phyloP scores from a whole-genome alignment of 2,797 vertebrate species.

The Anguilla pacifica region DNA sequence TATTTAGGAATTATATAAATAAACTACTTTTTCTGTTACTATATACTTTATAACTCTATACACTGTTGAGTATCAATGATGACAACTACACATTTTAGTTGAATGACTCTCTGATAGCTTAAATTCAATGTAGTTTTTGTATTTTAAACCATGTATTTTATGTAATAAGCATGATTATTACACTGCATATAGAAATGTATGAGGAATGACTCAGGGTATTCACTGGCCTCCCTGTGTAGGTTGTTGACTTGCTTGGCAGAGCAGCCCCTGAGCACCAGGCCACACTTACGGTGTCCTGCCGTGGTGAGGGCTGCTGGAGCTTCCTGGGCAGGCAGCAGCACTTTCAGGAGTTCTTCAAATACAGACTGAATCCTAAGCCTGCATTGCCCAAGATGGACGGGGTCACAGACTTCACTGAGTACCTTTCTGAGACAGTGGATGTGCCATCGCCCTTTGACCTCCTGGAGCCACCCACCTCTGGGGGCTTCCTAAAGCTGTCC shows the following conservation, averaged over 20 bases:
- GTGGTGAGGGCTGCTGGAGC: constrained; percentile 91
- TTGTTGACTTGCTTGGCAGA: constrained; percentile 82
- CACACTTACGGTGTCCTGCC: constrained; percentile 89
- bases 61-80: neutral
- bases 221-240: constrained; percentile 72
- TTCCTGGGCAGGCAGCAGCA: constrained; percentile 78
- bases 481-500: constrained; percentile 96
- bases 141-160: neutral
- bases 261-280: constrained; percentile 81
- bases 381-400: constrained; percentile 93
- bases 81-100: neutral
- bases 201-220: constrained; percentile 40
- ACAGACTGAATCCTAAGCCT: constrained; percentile 88
- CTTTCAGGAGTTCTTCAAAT: constrained; percentile 79
- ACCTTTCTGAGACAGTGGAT: constrained; percentile 95
- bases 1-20: too few relatives aligned
- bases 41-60: neutral
- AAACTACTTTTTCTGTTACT: too few relatives aligned
- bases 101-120: neutral
- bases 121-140: neutral
- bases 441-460: constrained; percentile 97
- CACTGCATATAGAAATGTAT: neutral
- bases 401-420: constrained; percentile 94
- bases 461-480: constrained; percentile 94
- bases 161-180: neutral